Evolutionary conservation across 2,797 vertebrate species (phyloP).

Genomic region (Gambusia yucatana): DNA sequence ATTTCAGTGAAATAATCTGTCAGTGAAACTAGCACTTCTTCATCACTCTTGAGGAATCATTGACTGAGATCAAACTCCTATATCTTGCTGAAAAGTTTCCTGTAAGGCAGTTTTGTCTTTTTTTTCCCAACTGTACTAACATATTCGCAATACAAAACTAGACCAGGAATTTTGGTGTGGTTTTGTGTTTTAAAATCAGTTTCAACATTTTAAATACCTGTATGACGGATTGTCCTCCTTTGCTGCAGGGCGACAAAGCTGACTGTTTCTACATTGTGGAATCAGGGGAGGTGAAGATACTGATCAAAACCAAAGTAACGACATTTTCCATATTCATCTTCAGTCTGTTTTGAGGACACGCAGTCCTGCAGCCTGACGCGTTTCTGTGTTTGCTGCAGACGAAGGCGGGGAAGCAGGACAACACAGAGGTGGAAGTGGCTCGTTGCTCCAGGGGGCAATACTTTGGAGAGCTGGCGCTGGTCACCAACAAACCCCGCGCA

Average conservation of each 20-base stretch:
- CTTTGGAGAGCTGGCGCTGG: constrained; percentile 94
- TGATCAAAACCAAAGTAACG: constrained; percentile 92
- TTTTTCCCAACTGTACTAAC: too few species aligned
- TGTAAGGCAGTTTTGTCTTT: too few species aligned
- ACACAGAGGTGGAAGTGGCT: constrained; percentile 90
- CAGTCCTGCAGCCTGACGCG: background rate
- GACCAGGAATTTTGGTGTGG: too few species aligned
- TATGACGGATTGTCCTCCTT: constrained; percentile 5
- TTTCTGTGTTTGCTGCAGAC: constrained; percentile 52
- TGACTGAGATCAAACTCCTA: too few species aligned
- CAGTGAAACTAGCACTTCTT: too few species aligned
- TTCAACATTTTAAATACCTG: background rate
- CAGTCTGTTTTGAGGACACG: background rate
- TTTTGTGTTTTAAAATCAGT: background rate
- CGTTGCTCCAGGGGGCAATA: constrained; percentile 91
- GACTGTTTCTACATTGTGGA: constrained; percentile 95
- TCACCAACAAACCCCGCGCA: constrained; percentile 94
- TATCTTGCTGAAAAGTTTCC: too few species aligned
- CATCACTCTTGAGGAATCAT: too few species aligned
- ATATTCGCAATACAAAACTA: too few species aligned
- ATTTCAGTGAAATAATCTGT: too few species aligned
- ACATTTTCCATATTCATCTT: background rate
- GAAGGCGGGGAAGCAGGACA: constrained; percentile 82
- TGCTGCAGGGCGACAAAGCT: constrained; percentile 88
- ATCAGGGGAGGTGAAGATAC: constrained; percentile 93